Evolutionary conservation across 2,113 vertebrate genomes (phyloP).

Genomic region (Ivindomyrus marchei): DNA sequence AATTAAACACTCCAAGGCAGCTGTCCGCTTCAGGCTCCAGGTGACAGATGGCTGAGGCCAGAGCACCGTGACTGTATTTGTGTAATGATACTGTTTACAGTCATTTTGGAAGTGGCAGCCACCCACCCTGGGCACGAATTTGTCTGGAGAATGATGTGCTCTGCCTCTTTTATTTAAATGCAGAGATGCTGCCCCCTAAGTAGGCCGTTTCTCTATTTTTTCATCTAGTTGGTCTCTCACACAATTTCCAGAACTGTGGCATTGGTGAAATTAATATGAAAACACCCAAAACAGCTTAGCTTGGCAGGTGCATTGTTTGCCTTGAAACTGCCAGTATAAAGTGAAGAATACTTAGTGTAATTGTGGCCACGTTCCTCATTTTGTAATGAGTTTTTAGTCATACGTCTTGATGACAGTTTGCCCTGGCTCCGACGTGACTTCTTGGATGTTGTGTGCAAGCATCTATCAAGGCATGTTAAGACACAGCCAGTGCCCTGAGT

Average conservation of each 20-base stretch:
- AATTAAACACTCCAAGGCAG: conserved; percentile 53
- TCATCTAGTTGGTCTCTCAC: background rate
- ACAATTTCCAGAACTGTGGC: background rate
- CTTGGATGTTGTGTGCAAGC: background rate
- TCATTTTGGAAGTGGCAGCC: background rate
- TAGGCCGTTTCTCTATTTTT: too few species aligned
- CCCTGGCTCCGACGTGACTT: background rate
- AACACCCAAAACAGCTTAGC: background rate
- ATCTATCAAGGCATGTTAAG: background rate
- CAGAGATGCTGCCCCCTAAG: background rate
- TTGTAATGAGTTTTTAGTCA: background rate
- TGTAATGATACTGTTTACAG: conserved; percentile 56
- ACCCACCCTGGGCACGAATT: background rate
- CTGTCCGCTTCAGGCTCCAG: conserved; percentile 63
- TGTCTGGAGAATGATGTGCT: background rate
- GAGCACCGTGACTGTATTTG: conserved; percentile 43
- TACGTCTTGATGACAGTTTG: background rate
- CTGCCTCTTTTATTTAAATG: background rate
- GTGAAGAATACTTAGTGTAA: background rate
- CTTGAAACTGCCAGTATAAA: background rate
- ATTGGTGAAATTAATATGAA: conserved; percentile 7
- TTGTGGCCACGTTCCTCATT: background rate
- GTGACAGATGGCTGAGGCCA: conserved; percentile 69
- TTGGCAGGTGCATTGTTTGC: background rate
- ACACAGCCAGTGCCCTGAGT: background rate